Percentiles rank a stretch among this genome's conserved stretches.
Evolutionary conservation across 2,113 vertebrate species (phyloP).

Genomic region (Elephantulus edwardii): DNA sequence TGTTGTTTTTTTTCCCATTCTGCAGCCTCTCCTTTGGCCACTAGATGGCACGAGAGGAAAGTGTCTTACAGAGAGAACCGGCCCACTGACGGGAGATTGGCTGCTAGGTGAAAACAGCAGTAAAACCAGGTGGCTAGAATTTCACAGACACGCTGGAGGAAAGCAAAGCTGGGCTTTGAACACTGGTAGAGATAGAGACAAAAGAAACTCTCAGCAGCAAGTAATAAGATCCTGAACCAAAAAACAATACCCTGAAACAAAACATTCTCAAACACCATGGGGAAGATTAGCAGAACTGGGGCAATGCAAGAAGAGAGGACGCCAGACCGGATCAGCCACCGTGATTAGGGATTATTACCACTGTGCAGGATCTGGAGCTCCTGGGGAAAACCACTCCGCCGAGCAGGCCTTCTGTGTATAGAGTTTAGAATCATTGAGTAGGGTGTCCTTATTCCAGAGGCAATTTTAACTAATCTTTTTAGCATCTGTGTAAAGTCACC

Average conservation of each 20-base stretch:
- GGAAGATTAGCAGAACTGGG: not conserved
- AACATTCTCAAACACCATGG: not conserved
- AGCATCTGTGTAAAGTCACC: not conserved
- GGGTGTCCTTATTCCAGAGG: not conserved
- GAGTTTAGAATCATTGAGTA: not conserved
- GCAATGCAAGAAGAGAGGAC: not conserved
- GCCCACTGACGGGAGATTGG: rapidly evolving
- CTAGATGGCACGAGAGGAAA: conserved; percentile 75
- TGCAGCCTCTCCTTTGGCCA: conserved; percentile 48
- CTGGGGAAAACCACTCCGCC: not conserved
- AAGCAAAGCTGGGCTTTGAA: not conserved
- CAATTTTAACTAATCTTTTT: not conserved
- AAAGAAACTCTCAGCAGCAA: not conserved
- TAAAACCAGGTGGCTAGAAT: not conserved
- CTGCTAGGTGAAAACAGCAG: not conserved
- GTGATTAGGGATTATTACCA: not conserved
- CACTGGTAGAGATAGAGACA: not conserved
- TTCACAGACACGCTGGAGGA: not conserved
- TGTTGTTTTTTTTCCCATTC: not conserved
- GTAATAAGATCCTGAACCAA: not conserved
- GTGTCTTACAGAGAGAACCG: not conserved
- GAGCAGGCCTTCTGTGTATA: not conserved
- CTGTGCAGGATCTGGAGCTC: not conserved
- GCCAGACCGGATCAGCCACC: not conserved
- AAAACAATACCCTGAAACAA: not conserved